phyloP scores from a whole-genome alignment of 2,797 vertebrate species.

The Helostoma temminkii region DNA sequence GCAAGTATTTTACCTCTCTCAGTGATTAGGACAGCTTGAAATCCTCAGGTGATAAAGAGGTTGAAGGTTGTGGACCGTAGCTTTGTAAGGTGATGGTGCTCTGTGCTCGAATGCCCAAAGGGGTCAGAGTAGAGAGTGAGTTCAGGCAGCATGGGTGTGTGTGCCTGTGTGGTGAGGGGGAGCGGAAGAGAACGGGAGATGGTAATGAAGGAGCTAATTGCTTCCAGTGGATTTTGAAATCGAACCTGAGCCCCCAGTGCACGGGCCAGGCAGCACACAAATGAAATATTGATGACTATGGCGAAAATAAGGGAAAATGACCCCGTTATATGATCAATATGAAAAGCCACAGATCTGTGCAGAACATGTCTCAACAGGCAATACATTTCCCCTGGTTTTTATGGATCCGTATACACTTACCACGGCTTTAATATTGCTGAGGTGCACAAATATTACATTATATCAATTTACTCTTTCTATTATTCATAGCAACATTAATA shows the following conservation, averaged over 20 bases:
- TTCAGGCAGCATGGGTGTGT: slow-evolving; percentile 23
- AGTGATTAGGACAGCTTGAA: slow-evolving; percentile 13
- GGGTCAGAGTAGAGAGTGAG: slow-evolving; percentile 44
- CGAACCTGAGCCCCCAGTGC: slow-evolving; percentile 69
- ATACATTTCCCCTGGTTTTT: slow-evolving; percentile 69
- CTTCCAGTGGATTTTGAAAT: slow-evolving; percentile 86
- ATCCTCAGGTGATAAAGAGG: slow-evolving; percentile 26
- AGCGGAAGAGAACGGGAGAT: slow-evolving; percentile 68
- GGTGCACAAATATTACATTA: slow-evolving; percentile 72
- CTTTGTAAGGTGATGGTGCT: slow-evolving; percentile 41
- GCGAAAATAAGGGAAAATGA: slow-evolving; percentile 79
- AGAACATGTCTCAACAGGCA: slow-evolving; percentile 78
- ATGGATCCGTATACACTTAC: slow-evolving; percentile 80
- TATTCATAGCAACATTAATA: slow-evolving; percentile 68
- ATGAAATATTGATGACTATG: slow-evolving; percentile 82
- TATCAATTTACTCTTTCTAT: slow-evolving; percentile 73
- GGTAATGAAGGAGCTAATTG: slow-evolving; percentile 84
- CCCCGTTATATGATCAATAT: slow-evolving; percentile 76
- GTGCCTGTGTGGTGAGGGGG: background rate
- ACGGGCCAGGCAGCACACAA: slow-evolving; percentile 51
- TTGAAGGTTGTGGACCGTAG: slow-evolving; percentile 35
- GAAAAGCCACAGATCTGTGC: slow-evolving; percentile 78
- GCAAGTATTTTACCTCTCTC: slow-evolving; percentile 4
- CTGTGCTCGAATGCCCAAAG: slow-evolving; percentile 22
- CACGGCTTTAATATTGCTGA: slow-evolving; percentile 75